A percentile compares a stretch with the other conserved stretches of the same genome.
These are phyloP conservation scores for Mellilla xanthometata DNA, from an alignment of 2,888 invertebrate species.

Conservation along the genomic window DNA sequence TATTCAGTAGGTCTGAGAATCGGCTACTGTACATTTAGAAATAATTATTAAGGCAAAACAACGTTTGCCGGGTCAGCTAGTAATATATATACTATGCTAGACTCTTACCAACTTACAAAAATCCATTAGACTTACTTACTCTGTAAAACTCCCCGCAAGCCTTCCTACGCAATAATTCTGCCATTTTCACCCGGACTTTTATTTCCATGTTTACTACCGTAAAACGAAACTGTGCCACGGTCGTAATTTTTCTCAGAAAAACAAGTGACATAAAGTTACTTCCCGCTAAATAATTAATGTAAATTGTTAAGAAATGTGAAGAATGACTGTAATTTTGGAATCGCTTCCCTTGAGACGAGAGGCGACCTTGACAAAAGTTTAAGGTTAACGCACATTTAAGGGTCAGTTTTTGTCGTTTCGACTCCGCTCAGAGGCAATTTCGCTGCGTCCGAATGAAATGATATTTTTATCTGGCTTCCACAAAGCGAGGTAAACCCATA, in stretches of 20 bases:
- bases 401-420: too few relatives aligned
- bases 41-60: too few relatives aligned
- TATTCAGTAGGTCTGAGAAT: too few relatives aligned
- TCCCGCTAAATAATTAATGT: conserved; percentile 1
- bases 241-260: background rate
- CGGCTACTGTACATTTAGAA: too few relatives aligned
- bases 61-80: too few relatives aligned
- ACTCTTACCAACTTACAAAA: too few relatives aligned
- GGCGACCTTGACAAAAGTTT: background rate
- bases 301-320: conserved; percentile 2
- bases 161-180: background rate
- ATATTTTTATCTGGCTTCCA: too few relatives aligned
- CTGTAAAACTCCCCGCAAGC: background rate
- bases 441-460: too few relatives aligned
- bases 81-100: too few relatives aligned
- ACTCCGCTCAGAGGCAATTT: too few relatives aligned
- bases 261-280: background rate
- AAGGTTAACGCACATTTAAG: background rate
- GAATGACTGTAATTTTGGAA: conserved; percentile 3
- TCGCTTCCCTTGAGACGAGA: conserved; percentile 2
- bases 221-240: conserved; percentile 3
- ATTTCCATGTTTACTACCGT: background rate
- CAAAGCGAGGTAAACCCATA: too few relatives aligned
- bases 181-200: background rate
- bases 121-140: too few relatives aligned